Percentiles rank a stretch among this genome's conserved stretches.
Conservation (phyloP, 2,113 vertebrate genomes). For the Tragelaphus imberbis region DNA sequence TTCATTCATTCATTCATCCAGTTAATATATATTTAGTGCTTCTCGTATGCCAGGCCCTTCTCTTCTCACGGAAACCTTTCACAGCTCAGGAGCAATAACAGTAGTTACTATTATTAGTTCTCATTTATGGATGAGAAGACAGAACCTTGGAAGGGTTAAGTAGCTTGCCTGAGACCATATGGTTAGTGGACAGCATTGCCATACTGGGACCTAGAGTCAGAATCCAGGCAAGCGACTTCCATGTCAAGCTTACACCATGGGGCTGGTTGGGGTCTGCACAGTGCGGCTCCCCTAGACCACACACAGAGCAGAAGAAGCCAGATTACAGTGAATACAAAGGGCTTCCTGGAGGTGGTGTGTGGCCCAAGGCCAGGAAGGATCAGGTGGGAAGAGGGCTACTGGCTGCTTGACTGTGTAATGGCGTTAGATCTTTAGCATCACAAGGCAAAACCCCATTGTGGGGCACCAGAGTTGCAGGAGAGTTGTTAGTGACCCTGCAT, state of each 20-base stretch:
- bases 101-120: no score
- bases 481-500: background rate
- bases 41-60: background rate
- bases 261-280: background rate
- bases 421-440: background rate
- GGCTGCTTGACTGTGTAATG: background rate
- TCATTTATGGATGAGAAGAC: background rate
- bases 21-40: background rate
- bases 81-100: background rate
- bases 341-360: background rate
- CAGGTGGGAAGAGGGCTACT: no score
- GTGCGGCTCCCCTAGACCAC: background rate
- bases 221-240: background rate
- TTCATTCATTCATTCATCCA: background rate
- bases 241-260: background rate
- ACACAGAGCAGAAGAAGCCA: background rate
- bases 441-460: no score
- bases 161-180: background rate
- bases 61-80: background rate
- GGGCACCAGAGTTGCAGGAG: background rate
- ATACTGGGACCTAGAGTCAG: background rate
- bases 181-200: background rate
- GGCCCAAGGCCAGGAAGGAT: background rate
- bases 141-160: background rate
- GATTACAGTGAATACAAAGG: background rate